Evolutionary conservation across 2,888 invertebrate genomes (phyloP).

Genomic region (Magallana nippona): DNA sequence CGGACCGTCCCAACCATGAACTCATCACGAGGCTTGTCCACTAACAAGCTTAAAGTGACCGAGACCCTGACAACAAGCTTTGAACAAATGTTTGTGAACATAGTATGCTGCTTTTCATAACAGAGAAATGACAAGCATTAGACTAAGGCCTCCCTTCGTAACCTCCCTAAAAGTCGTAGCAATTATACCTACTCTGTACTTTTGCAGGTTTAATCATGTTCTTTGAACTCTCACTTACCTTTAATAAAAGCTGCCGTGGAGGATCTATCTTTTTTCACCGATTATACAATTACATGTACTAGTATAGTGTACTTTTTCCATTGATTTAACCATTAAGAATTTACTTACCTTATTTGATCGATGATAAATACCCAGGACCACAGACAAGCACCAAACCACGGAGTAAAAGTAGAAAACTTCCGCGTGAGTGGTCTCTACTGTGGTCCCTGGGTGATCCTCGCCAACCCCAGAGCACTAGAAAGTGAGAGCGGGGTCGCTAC

Average conservation of each 20-base stretch:
- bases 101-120: background rate
- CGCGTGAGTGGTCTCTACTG: background rate
- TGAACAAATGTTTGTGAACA: background rate
- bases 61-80: background rate
- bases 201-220: background rate
- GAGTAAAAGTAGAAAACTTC: background rate
- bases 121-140: background rate
- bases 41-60: background rate
- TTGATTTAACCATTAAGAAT: no score
- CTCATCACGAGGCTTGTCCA: no score
- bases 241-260: no score
- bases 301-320: no score
- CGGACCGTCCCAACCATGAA: no score
- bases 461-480: conserved; percentile 47
- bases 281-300: no score
- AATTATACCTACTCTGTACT: background rate
- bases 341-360: background rate
- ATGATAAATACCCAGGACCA: conserved; percentile 8
- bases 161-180: background rate
- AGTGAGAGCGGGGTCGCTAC: conserved; percentile 50
- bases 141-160: background rate
- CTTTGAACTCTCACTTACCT: no score
- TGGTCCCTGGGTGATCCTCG: conserved; percentile 51
- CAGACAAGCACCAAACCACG: background rate
- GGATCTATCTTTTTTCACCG: no score